A percentile compares a stretch with the other conserved stretches of the same genome.
These are phyloP conservation scores for Spea bombifrons DNA, from an alignment of 2,113 vertebrate genomes.

Conservation along the genomic window DNA sequence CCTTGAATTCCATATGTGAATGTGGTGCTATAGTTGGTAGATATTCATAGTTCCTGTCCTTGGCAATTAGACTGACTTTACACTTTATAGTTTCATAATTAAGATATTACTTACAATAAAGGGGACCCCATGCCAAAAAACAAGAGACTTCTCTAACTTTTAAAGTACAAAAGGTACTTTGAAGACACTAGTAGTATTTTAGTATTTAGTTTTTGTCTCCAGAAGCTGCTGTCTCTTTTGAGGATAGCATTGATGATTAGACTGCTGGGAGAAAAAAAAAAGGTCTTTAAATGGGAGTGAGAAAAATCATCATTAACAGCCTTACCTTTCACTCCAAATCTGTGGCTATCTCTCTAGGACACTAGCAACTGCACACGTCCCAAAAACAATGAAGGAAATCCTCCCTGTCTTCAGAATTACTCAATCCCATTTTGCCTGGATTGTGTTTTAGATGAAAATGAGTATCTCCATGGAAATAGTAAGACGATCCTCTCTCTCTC, in stretches of 20 bases:
- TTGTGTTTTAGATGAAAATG: constrained; percentile 71
- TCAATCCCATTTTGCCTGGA: constrained; percentile 87
- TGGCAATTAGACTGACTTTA: constrained; percentile 54
- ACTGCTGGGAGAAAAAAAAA: neutral
- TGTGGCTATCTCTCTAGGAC: constrained; percentile 93
- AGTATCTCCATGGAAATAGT: constrained; percentile 19
- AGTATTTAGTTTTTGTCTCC: neutral
- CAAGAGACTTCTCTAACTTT: constrained; percentile 69
- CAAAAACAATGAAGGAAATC: constrained; percentile 69
- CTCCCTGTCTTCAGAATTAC: constrained; percentile 77
- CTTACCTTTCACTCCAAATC: constrained; percentile 98
- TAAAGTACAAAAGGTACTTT: constrained; percentile 59
- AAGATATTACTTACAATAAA: constrained; percentile 49
- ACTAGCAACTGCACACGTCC: constrained; percentile 79
- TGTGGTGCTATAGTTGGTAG: neutral
- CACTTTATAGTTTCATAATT: constrained; percentile 53
- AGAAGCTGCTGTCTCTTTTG: neutral
- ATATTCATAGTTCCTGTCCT: neutral
- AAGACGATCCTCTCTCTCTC: constrained; percentile 13
- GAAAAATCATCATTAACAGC: constrained; percentile 46
- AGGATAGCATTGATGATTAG: neutral
- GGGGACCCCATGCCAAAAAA: constrained; percentile 48
- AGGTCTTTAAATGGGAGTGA: neutral
- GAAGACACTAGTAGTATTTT: constrained; percentile 40
- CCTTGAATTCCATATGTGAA: constrained; percentile 24